Percentiles rank a stretch among this genome's conserved stretches.
phyloP scores from a whole-genome alignment of 1,140 invertebrate species.

The Bombyx mandarina region DNA sequence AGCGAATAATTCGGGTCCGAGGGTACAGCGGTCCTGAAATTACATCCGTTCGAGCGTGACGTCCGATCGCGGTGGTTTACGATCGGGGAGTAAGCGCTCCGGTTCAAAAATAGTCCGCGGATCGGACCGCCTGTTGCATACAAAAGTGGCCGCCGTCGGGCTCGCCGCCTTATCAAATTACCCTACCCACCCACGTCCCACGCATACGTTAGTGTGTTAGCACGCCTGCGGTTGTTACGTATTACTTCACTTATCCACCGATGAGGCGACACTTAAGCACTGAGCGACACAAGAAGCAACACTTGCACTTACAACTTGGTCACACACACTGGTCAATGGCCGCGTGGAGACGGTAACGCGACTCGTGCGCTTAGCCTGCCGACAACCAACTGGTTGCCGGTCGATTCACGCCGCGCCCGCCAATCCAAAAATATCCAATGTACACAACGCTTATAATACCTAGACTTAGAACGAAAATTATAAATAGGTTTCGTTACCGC shows the following conservation, averaged over 20 bases:
- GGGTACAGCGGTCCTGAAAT: constrained; percentile 2
- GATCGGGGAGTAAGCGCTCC: constrained; percentile 28
- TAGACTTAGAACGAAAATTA: constrained; percentile 58
- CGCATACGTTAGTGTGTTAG: constrained; percentile 63
- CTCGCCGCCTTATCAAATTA: constrained; percentile 64
- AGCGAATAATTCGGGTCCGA: constrained; percentile 1
- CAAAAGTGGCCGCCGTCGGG: constrained; percentile 52
- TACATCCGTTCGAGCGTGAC: neutral
- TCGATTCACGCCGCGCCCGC: constrained; percentile 26
- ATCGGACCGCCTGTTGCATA: constrained; percentile 43
- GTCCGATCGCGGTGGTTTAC: constrained; percentile 20
- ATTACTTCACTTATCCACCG: constrained; percentile 34
- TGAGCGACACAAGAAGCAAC: constrained; percentile 37
- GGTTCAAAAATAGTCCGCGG: constrained; percentile 49
- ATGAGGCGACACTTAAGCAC: constrained; percentile 36
- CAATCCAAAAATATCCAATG: constrained; percentile 58
- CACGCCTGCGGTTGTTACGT: constrained; percentile 30
- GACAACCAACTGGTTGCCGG: constrained; percentile 32
- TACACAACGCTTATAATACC: constrained; percentile 63
- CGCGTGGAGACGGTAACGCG: constrained; percentile 18
- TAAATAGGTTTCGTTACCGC: constrained; percentile 44
- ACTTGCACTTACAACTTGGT: constrained; percentile 53
- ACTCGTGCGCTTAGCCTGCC: constrained; percentile 37
- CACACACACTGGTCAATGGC: constrained; percentile 22
- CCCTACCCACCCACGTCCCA: constrained; percentile 45